phyloP scores from a whole-genome alignment of 2,113 vertebrate genomes.

The Cyphomyrus plagiostoma region DNA sequence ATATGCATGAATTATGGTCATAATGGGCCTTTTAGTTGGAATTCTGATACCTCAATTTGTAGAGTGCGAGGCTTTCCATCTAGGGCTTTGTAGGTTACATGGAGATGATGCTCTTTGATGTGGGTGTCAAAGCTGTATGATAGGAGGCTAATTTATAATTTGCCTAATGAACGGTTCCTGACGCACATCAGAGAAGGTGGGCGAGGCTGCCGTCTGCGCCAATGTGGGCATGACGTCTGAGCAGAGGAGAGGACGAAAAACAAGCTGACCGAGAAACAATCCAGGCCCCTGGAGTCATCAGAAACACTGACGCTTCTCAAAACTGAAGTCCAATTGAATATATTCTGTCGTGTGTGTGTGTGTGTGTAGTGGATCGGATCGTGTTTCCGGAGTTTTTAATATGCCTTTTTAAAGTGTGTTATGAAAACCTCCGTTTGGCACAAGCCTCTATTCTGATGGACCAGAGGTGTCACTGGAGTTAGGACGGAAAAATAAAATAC shows the following conservation, averaged over 20 bases:
- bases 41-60: not conserved
- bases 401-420: not conserved
- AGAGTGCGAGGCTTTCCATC: not conserved
- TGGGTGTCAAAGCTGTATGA: not conserved
- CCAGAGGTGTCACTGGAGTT: not conserved
- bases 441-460: not conserved
- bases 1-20: not conserved
- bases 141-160: not conserved
- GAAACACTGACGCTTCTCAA: not conserved
- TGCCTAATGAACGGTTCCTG: not conserved
- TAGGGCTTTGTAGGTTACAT: not conserved
- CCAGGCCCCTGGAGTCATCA: not conserved
- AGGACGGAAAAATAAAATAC: not conserved
- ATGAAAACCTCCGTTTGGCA: not conserved
- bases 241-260: not conserved
- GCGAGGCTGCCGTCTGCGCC: not conserved
- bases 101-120: not conserved
- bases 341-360: not conserved
- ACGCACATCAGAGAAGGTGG: not conserved
- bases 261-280: not conserved
- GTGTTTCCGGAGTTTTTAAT: not conserved
- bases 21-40: not conserved
- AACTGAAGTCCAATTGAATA: not conserved
- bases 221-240: not conserved
- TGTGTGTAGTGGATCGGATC: not conserved